These are phyloP conservation scores for Proterorhinus semilunaris DNA, from an alignment of 2,113 vertebrate genomes.

Conservation along the genomic window DNA sequence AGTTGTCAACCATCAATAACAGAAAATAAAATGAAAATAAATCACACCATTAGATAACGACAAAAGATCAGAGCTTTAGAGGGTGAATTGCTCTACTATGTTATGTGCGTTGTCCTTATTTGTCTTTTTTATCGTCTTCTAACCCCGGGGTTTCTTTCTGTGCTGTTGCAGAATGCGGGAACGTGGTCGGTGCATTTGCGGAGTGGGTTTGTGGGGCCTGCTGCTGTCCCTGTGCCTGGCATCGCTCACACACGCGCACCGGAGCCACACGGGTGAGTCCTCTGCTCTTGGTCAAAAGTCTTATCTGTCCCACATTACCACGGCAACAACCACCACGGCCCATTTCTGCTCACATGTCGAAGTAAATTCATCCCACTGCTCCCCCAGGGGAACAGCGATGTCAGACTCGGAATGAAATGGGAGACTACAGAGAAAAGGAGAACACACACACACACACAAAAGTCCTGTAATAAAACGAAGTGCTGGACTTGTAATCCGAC, in stretches of 20 bases:
- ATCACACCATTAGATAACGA: no score
- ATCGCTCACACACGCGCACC: slow-evolving; percentile 82
- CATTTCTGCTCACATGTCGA: slow-evolving; percentile 52
- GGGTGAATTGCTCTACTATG: no score
- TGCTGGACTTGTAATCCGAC: slow-evolving; percentile 31
- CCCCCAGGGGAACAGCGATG: slow-evolving; percentile 37
- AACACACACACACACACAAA: slow-evolving; percentile 32
- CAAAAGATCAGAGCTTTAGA: no score
- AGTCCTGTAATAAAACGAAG: slow-evolving; percentile 49
- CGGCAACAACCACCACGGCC: slow-evolving; percentile 31
- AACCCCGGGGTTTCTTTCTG: slow-evolving; percentile 8
- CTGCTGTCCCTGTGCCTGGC: slow-evolving; percentile 86
- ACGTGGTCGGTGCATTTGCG: slow-evolving; percentile 72
- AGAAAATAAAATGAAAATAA: no score
- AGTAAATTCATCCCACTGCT: slow-evolving; percentile 29
- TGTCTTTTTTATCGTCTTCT: slow-evolving; percentile 8
- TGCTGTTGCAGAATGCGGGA: slow-evolving; percentile 82
- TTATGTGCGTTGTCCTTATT: no score
- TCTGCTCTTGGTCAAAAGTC: slow-evolving; percentile 12
- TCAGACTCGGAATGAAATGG: slow-evolving; percentile 44
- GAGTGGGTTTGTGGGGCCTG: slow-evolving; percentile 84
- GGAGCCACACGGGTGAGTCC: slow-evolving; percentile 85
- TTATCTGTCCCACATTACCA: slow-evolving; percentile 35
- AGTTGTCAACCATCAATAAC: no score
- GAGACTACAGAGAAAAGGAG: slow-evolving; percentile 38